These are phyloP conservation scores for Drosophila leontia DNA, from an alignment of 1,140 invertebrate genomes.

Conservation along the genomic window DNA sequence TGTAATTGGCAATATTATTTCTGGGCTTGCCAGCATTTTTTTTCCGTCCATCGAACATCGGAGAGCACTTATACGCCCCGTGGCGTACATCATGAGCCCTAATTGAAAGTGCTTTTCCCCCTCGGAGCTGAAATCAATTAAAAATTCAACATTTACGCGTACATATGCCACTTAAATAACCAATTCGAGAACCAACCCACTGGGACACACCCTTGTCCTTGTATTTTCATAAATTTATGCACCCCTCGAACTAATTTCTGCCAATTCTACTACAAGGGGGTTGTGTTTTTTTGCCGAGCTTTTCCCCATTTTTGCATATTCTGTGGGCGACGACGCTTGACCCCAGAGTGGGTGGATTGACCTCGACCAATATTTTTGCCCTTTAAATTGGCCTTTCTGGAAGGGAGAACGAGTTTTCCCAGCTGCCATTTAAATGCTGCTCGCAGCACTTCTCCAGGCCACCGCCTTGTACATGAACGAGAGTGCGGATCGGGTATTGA, in stretches of 20 bases:
- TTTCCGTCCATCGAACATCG: neutral
- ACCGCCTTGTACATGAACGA: conserved; percentile 1
- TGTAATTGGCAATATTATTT: neutral
- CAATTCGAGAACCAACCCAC: conserved; percentile 39
- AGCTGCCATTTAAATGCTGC: conserved; percentile 59
- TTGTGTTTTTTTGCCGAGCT: conserved; percentile 13
- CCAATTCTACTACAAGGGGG: conserved; percentile 26
- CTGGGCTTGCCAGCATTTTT: neutral
- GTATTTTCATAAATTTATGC: conserved; percentile 77
- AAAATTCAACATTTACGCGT: conserved; percentile 54
- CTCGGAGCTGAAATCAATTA: conserved; percentile 63
- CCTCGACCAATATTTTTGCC: conserved; percentile 56
- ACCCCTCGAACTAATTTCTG: conserved; percentile 74
- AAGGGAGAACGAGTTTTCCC: conserved; percentile 16
- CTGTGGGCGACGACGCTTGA: conserved; percentile 29
- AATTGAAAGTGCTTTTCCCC: conserved; percentile 40
- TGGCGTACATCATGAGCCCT: conserved; percentile 14
- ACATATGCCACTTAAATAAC: conserved; percentile 59
- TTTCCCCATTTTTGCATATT: conserved; percentile 42
- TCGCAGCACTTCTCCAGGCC: conserved; percentile 20
- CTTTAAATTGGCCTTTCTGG: conserved; percentile 41
- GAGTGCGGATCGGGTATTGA: conserved; percentile 13
- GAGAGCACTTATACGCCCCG: conserved; percentile 22
- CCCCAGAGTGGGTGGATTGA: conserved; percentile 27
- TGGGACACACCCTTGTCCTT: conserved; percentile 26